phyloP scores from a whole-genome alignment of 1,140 invertebrate genomes.

The Ostrea denselamellosa region DNA sequence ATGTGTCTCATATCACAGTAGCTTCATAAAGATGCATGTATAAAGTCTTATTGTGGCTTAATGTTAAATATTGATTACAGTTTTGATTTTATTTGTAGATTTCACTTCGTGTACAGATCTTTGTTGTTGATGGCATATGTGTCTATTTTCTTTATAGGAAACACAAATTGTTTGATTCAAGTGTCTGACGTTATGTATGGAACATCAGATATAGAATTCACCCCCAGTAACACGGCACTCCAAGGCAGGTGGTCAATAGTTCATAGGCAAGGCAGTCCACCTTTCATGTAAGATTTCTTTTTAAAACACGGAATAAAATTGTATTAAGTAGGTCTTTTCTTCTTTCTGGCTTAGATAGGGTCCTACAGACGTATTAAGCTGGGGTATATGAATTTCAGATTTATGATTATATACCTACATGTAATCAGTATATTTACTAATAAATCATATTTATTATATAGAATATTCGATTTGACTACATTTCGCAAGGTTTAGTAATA shows the following conservation, averaged over 20 bases:
- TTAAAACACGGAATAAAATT: neutral
- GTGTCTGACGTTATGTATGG: neutral
- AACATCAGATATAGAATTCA: neutral
- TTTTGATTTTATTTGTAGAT: no score
- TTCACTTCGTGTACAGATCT: no score
- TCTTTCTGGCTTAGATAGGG: neutral
- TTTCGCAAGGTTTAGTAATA: no score
- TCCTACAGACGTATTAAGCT: neutral
- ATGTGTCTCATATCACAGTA: neutral
- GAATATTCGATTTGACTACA: neutral
- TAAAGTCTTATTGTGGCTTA: neutral
- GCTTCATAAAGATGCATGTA: neutral
- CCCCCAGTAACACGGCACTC: neutral
- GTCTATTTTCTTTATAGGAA: slow-evolving; percentile 31
- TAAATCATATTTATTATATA: no score
- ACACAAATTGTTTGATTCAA: neutral
- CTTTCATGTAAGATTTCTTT: neutral
- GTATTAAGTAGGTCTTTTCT: neutral
- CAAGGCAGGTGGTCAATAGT: slow-evolving; percentile 33
- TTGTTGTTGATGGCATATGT: no score
- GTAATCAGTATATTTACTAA: neutral
- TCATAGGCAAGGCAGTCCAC: neutral
- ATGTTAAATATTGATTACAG: neutral
- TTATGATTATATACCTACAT: neutral
- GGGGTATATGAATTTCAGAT: neutral